phyloP scores from a whole-genome alignment of 2,113 vertebrate species.

The Speoplatyrhinus poulsoni region DNA sequence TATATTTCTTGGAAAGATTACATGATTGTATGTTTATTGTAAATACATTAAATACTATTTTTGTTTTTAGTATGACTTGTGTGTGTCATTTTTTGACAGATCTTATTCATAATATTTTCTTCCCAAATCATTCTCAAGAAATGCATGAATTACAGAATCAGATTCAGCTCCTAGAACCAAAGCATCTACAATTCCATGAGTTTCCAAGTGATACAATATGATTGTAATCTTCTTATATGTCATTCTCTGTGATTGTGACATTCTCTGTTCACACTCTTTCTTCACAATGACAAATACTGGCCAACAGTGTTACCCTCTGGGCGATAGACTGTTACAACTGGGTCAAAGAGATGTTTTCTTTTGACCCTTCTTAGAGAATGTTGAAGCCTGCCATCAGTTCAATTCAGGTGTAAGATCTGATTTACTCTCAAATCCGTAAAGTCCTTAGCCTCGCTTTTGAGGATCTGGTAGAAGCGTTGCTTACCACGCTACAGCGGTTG shows the following conservation, averaged over 20 bases:
- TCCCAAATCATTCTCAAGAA: no score
- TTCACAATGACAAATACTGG: neutral
- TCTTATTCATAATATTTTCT: no score
- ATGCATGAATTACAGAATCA: no score
- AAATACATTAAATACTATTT: conserved; percentile 78
- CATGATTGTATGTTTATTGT: conserved; percentile 78
- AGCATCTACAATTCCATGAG: no score
- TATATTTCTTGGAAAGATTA: conserved; percentile 67
- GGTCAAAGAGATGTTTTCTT: conserved; percentile 19
- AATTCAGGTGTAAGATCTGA: conserved; percentile 59
- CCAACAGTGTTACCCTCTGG: neutral
- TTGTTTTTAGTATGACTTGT: conserved; percentile 61
- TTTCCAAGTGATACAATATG: no score
- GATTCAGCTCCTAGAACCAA: no score
- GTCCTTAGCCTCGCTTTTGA: conserved; percentile 35
- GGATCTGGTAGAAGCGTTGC: conserved; percentile 10
- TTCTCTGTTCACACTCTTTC: no score
- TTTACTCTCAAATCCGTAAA: conserved; percentile 36
- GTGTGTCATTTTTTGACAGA: no score
- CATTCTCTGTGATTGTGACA: no score
- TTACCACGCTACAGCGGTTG: conserved; percentile 1
- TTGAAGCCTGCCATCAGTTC: conserved; percentile 58
- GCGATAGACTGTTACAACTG: neutral
- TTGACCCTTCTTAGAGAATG: conserved; percentile 29
- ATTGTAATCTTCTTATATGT: no score